Conservation (phyloP, 1,140 invertebrate species). For the Limonius californicus region DNA sequence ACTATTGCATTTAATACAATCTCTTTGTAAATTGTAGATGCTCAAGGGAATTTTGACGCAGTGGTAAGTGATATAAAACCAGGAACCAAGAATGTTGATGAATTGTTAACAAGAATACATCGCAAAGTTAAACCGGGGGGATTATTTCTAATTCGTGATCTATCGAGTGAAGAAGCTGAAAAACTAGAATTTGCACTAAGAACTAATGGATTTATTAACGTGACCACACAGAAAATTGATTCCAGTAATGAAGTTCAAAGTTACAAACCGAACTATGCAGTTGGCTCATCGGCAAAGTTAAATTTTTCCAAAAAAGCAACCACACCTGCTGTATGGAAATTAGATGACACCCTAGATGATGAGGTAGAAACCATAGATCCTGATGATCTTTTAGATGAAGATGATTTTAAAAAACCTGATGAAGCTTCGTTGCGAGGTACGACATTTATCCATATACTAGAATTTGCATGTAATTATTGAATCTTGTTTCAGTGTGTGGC, state of each 20-base stretch:
- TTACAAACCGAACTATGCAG: conserved; percentile 65
- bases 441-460: too few species aligned
- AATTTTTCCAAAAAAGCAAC: conserved; percentile 46
- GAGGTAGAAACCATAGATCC: conserved; percentile 84
- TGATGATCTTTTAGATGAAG: conserved; percentile 83
- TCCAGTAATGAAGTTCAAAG: conserved; percentile 46
- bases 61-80: not conserved
- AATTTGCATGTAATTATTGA: too few species aligned
- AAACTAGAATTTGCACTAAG: conserved; percentile 53
- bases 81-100: not conserved
- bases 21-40: too few species aligned
- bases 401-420: conserved; percentile 83
- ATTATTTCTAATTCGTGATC: not conserved
- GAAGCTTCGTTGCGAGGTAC: conserved; percentile 73
- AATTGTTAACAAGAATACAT: not conserved
- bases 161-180: not conserved
- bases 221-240: conserved; percentile 37
- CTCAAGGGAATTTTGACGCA: not conserved
- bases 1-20: too few species aligned
- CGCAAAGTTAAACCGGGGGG: not conserved
- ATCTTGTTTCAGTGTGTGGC: conserved; percentile 71
- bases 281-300: conserved; percentile 54
- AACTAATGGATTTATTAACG: conserved; percentile 61
- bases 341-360: conserved; percentile 59
- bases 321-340: conserved; percentile 62